Conservation (phyloP, 2,113 vertebrate species). For the Taurulus bubalis region DNA sequence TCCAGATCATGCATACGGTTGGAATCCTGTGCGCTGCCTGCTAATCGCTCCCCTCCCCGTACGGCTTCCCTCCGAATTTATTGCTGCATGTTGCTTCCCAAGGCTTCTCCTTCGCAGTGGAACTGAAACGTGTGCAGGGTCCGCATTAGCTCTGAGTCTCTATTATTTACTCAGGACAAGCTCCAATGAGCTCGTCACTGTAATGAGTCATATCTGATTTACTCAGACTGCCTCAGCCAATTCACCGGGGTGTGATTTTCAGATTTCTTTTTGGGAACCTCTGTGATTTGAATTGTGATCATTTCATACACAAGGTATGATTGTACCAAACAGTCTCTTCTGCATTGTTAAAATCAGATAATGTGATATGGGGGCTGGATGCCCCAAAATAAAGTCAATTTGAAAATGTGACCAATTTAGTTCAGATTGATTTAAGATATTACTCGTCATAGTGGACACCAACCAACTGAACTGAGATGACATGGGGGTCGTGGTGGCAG, state of each 20-base stretch:
- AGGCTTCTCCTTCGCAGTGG: background rate
- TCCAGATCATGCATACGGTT: slow-evolving; percentile 51
- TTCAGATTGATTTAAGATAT: background rate
- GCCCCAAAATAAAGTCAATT: background rate
- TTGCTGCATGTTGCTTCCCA: slow-evolving; percentile 13
- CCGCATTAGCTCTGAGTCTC: background rate
- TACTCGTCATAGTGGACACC: background rate
- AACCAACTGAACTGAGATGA: too few relatives aligned
- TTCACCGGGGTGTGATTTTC: background rate
- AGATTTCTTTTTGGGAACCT: background rate
- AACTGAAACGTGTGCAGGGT: background rate
- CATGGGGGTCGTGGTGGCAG: too few relatives aligned
- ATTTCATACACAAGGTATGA: background rate
- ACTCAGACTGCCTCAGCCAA: background rate
- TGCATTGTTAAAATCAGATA: background rate
- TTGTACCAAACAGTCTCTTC: background rate
- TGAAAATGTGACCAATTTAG: background rate
- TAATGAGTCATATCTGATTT: slow-evolving; percentile 3
- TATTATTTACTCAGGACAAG: background rate
- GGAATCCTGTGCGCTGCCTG: slow-evolving; percentile 16
- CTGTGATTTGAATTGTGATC: background rate
- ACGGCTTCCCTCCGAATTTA: background rate
- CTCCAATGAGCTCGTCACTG: background rate
- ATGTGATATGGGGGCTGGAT: background rate
- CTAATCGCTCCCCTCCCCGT: slow-evolving; percentile 32